phyloP scores from a whole-genome alignment of 1,140 invertebrate genomes.

The Venturia canescens region DNA sequence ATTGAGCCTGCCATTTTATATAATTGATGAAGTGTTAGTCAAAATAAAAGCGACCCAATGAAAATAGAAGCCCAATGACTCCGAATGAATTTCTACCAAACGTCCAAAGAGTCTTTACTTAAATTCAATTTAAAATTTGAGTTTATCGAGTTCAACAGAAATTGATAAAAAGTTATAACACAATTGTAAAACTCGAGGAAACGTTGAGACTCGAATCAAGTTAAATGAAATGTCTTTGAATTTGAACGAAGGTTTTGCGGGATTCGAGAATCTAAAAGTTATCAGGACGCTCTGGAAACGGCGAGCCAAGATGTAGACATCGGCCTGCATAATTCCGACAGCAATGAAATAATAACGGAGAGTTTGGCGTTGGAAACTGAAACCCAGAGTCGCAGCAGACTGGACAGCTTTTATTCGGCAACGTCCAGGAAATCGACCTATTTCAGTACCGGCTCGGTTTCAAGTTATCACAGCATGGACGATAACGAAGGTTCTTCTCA shows the following conservation, averaged over 20 bases:
- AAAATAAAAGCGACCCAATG: too few relatives aligned
- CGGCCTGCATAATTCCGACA: slow-evolving; percentile 54
- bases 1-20: too few relatives aligned
- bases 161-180: too few relatives aligned
- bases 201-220: too few relatives aligned
- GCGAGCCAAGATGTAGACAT: slow-evolving; percentile 58
- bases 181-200: too few relatives aligned
- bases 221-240: neutral
- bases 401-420: slow-evolving; percentile 89
- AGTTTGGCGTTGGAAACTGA: slow-evolving; percentile 72
- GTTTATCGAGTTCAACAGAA: too few relatives aligned
- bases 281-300: slow-evolving; percentile 66
- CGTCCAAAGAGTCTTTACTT: too few relatives aligned
- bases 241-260: slow-evolving; percentile 44
- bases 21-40: too few relatives aligned
- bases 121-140: too few relatives aligned
- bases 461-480: slow-evolving; percentile 79
- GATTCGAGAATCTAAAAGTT: slow-evolving; percentile 69
- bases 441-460: slow-evolving; percentile 83
- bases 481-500: slow-evolving; percentile 61
- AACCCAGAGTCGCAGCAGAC: slow-evolving; percentile 76
- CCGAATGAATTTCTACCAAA: too few relatives aligned
- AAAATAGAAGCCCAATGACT: too few relatives aligned
- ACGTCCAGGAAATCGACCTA: slow-evolving; percentile 86
- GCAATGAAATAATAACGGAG: slow-evolving; percentile 67